Base-by-base conservation (phyloP, 2,113 vertebrate species). In the Lepus timidus region DNA sequence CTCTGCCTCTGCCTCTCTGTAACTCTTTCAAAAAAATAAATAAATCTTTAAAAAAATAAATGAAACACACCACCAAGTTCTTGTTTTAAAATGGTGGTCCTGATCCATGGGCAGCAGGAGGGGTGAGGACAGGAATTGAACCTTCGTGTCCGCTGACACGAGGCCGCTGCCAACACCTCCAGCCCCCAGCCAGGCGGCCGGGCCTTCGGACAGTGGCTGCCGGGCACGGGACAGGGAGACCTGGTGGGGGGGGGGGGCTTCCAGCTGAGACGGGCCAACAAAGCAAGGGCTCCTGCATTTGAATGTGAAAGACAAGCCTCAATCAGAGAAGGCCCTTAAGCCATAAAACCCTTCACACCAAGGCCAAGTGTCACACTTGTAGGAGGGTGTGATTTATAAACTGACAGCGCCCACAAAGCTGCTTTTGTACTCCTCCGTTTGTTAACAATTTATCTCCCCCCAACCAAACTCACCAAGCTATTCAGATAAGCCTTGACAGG, bases 361-460 rank as follows among this genome's bases (percentile, higher is more conserved):
- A 91, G 96, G 96, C 92, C 95, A 96, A 96, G 95, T 96, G 96
- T 97, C 94, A 95, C 85, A 64, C 95, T 96, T 19, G 27, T 92
- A 91, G 93, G 85, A 96, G 94, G 82, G 93, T 90, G 95, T 96
- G 96, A 93, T 97, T 96, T 96, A 93, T 95, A 95, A 84, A 95
- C 17, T 94, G 95, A 96, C 96, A 96, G 93, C 80, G 75, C 70
- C 92, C 84, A 97, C 96, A 97, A 96, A 75, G 95, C 92, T 19
- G 86, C 94, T 95, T 97, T 92, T 97, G 90, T 91, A 29, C 71
- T 79, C 86, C 70, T 19, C 65, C 13, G 12, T 90, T 96, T 78
- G 96, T 94, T 97, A 96, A 96, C 97, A 96, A 95, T 94, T 91
- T 90, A 78, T 95, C 93, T 64, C 90, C 88, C 64, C 86, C 85